Evolutionary conservation across 2,888 invertebrate species (phyloP).

Genomic region (Lithophane ornitopus): DNA sequence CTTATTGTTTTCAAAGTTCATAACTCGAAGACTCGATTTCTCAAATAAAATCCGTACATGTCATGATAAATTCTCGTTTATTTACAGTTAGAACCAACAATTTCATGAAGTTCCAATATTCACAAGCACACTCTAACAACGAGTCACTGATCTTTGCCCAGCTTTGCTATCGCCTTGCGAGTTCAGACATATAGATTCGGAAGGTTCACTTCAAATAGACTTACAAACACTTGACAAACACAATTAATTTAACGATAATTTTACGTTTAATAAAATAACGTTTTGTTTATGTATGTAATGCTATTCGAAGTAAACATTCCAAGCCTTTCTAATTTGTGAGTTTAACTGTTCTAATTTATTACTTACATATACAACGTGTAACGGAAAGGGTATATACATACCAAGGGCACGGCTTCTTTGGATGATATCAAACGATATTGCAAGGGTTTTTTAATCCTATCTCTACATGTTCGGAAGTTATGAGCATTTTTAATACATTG

Average conservation of each 20-base stretch:
- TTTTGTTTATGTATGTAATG: neutral
- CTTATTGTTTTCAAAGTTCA: neutral
- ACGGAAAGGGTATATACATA: too few species aligned
- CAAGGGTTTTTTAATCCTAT: too few species aligned
- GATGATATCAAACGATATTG: too few species aligned
- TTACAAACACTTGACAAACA: neutral
- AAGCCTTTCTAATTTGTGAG: neutral
- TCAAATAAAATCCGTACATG: conserved; percentile 21
- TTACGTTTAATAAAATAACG: neutral
- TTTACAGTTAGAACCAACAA: conserved; percentile 37
- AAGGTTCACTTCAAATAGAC: neutral
- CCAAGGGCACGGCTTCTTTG: too few species aligned
- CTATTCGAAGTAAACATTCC: neutral
- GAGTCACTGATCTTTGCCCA: conserved; percentile 3
- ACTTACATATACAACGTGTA: too few species aligned
- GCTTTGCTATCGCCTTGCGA: neutral
- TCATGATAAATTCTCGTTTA: conserved; percentile 43
- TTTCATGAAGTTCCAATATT: conserved; percentile 14
- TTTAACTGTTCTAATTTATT: neutral
- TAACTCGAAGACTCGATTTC: neutral
- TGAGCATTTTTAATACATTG: too few species aligned
- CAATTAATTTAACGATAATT: too few species aligned
- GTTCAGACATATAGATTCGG: neutral
- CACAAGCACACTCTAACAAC: conserved; percentile 22
- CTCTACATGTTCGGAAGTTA: too few species aligned